These are phyloP conservation scores for Suillia variegata DNA, from an alignment of 2,888 invertebrate genomes.

Conservation along the genomic window DNA sequence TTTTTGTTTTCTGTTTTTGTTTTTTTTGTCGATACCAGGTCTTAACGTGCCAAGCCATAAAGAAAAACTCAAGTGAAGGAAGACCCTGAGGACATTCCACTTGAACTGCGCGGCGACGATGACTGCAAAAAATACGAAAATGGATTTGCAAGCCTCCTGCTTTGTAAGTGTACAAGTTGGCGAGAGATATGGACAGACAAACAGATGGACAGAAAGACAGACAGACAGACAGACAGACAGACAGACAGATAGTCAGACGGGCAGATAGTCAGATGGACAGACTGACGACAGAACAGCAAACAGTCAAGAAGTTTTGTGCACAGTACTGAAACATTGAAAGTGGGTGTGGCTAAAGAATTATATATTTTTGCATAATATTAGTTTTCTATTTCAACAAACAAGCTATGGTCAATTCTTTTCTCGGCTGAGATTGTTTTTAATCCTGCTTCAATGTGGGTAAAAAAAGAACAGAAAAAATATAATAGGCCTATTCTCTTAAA, in stretches of 20 bases:
- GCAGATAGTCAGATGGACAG: not conserved
- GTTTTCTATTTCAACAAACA: too few species aligned
- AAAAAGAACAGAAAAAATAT: too few species aligned
- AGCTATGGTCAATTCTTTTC: too few species aligned
- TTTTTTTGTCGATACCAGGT: too few species aligned
- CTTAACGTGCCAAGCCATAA: not conserved
- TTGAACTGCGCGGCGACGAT: slow-evolving; percentile 16
- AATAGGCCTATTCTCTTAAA: too few species aligned
- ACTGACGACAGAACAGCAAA: not conserved
- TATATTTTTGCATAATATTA: too few species aligned
- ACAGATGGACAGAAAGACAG: not conserved
- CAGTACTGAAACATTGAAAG: too few species aligned
- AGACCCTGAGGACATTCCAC: slow-evolving; percentile 15
- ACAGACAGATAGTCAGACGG: not conserved
- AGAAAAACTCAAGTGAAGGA: slow-evolving; percentile 5
- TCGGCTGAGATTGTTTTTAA: too few species aligned
- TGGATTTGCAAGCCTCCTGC: slow-evolving; percentile 3
- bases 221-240: not conserved
- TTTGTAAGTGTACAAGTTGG: not conserved
- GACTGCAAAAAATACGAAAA: slow-evolving; percentile 5
- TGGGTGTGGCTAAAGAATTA: too few species aligned
- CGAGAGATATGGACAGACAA: not conserved
- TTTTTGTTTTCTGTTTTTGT: too few species aligned
- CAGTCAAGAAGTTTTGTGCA: too few species aligned
- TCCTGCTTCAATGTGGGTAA: too few species aligned